Base-by-base conservation (phyloP, 2,888 invertebrate genomes). In the Poecilobothrus nobilitatus region DNA sequence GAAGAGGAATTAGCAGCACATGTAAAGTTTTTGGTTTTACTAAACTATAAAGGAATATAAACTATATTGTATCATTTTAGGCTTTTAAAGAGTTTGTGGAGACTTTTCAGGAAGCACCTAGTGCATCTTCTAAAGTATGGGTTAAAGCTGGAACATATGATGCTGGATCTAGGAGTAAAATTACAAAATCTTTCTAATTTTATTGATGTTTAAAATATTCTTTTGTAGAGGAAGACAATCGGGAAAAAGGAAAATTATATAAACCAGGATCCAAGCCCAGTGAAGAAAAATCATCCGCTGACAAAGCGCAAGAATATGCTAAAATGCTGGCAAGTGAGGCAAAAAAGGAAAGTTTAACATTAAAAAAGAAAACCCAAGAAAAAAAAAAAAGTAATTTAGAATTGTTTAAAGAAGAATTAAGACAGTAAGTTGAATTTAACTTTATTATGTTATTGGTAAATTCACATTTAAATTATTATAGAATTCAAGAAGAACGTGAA, bases 351-450 rank as follows among this genome's bases (percentile, higher is more conserved):
- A 73, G 81, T 1, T 75, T 80, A 37, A 83, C 86, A 65, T 76
- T 85, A 27, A 89, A 88, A 78, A 93, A 92, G 76, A 91, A 88
- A 76, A 88, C 87, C 71, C 87, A 88, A 68, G 91, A 91, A 73
- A 97, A 95, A 79, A 95, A 95, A 80, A 97, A 97, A 78, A 97
- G 95, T 78, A 98, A 99, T 82, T 84, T 99, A 72, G 99, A 99
- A 81, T 84, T 95, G 20, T 99, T 99, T 78, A 99, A 99, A 81
- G 98, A 99, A 80, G 99, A 99, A 83, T 82, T 99, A 64, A 90
- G 95, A 84, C 90, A 92, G 95, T 95, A 81, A 85, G 88, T 82
- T 66, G 18, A 15, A 7, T 12, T 1, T 7, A 12, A 27, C 7
- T 21, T 64, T 33, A 21, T 64, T 37, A 8, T 12, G 12, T 2